These are phyloP conservation scores for Trachelus iudaicus DNA, from an alignment of 2,888 invertebrate genomes.

Conservation along the genomic window DNA sequence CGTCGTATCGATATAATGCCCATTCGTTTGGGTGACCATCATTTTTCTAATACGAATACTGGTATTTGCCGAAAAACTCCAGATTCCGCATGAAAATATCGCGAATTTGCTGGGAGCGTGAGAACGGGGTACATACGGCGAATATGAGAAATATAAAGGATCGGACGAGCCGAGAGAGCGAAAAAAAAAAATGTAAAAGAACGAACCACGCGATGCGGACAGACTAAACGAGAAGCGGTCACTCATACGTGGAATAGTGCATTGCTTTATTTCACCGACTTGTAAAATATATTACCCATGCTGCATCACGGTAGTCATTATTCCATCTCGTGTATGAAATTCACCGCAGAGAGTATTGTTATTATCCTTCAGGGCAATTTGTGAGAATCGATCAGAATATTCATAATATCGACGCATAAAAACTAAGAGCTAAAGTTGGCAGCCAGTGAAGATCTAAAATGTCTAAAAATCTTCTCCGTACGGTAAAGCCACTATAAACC, in stretches of 20 bases:
- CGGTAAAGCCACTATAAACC: background rate
- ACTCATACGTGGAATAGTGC: conserved; percentile 26
- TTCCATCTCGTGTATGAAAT: background rate
- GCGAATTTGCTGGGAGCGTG: background rate
- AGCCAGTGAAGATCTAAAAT: too few species aligned
- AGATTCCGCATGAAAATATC: background rate
- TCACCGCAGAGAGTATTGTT: background rate
- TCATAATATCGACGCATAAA: background rate
- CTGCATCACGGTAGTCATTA: background rate
- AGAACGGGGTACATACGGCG: background rate
- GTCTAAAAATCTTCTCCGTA: background rate
- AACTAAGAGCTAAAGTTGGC: background rate
- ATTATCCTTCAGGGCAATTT: background rate
- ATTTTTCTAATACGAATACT: background rate
- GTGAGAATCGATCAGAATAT: background rate
- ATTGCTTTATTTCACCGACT: conserved; percentile 30
- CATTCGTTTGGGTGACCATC: background rate
- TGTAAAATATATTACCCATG: conserved; percentile 35
- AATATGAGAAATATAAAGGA: background rate
- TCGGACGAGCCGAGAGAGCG: background rate
- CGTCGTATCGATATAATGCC: background rate
- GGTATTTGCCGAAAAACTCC: background rate
- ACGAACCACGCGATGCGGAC: background rate
- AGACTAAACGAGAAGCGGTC: background rate
- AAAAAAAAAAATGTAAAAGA: background rate